phyloP scores from a whole-genome alignment of 2,888 invertebrate genomes.

The Drosophila sordidula region DNA sequence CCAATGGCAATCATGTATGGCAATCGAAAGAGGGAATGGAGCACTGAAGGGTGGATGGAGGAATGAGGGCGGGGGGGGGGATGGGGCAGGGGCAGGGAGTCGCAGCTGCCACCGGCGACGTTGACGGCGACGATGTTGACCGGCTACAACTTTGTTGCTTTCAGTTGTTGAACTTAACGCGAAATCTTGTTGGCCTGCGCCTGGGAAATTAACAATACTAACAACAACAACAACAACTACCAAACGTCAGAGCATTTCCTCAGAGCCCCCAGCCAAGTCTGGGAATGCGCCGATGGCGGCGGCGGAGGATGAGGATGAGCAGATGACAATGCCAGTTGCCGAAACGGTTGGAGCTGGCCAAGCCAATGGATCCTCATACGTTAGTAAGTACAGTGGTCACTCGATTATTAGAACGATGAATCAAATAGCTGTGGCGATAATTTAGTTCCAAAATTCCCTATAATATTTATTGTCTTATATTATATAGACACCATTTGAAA shows the following conservation, averaged over 20 bases:
- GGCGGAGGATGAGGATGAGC: conserved; percentile 13
- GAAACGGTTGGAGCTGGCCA: conserved; percentile 33
- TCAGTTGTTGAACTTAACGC: conserved; percentile 82
- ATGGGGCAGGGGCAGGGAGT: conserved; percentile 20
- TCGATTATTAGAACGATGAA: not conserved
- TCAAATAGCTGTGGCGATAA: not conserved
- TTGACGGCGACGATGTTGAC: conserved; percentile 40
- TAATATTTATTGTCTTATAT: no score
- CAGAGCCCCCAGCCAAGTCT: conserved; percentile 26
- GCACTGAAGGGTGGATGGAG: not conserved
- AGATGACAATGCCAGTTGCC: conserved; percentile 39
- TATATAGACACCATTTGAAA: no score
- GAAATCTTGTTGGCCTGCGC: conserved; percentile 77
- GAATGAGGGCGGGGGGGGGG: conserved; percentile 10
- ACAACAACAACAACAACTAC: conserved; percentile 29
- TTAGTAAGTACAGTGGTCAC: not conserved
- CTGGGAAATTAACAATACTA: conserved; percentile 76
- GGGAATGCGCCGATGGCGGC: conserved; percentile 21
- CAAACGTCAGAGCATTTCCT: conserved; percentile 55
- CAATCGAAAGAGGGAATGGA: conserved; percentile 45
- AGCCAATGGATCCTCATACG: conserved; percentile 17
- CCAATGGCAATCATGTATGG: conserved; percentile 75
- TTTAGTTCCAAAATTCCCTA: no score
- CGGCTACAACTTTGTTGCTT: conserved; percentile 75
- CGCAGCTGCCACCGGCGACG: conserved; percentile 72